Conservation (phyloP, 2,113 vertebrate genomes). For the Bungarus multicinctus region DNA sequence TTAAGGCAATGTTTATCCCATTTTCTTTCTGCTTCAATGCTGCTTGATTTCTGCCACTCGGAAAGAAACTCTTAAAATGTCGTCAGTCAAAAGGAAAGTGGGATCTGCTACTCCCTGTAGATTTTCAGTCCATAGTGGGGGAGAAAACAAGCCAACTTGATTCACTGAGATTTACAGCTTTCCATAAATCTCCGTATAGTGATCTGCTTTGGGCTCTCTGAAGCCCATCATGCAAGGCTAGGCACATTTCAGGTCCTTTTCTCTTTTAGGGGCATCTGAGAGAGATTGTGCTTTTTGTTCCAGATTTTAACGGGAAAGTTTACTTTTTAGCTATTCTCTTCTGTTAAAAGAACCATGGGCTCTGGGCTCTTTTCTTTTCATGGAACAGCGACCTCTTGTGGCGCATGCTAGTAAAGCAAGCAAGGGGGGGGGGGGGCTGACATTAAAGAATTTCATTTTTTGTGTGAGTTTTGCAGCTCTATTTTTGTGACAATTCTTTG, state of each 20-base stretch:
- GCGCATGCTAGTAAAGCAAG: conserved; percentile 24
- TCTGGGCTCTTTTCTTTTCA: conserved; percentile 34
- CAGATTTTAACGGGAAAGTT: not conserved
- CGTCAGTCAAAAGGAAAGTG: not conserved
- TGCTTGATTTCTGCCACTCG: not conserved
- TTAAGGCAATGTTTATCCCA: not conserved
- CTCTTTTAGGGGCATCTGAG: not conserved
- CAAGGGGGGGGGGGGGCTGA: fast-evolving
- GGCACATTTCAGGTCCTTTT: not conserved
- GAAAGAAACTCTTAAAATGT: not conserved
- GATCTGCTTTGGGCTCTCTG: not conserved
- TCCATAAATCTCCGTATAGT: not conserved
- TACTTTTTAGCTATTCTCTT: not conserved
- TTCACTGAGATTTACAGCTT: not conserved
- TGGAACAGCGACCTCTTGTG: conserved; percentile 70
- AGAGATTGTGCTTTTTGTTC: not conserved
- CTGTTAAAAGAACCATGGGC: not conserved
- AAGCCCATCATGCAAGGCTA: not conserved
- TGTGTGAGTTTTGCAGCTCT: not conserved
- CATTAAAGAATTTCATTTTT: not conserved
- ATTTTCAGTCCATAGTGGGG: not conserved
- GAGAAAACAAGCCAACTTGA: not conserved
- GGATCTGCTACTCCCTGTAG: not conserved
- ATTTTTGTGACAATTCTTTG: not conserved
- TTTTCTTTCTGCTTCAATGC: not conserved